These are phyloP conservation scores for Ammospiza nelsoni DNA, from an alignment of 2,113 vertebrate species.

Conservation along the genomic window DNA sequence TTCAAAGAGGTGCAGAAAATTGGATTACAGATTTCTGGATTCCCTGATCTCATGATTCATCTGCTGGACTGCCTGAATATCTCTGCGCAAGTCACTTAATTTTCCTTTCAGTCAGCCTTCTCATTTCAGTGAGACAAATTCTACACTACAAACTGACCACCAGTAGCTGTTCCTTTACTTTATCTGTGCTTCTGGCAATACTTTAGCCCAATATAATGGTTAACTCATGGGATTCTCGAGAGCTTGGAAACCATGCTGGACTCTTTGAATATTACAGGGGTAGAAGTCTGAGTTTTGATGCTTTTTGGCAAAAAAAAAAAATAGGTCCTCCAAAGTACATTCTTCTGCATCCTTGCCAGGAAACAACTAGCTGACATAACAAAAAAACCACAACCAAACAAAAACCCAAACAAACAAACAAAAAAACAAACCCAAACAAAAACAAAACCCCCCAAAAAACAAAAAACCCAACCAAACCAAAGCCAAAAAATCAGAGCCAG, in stretches of 20 bases:
- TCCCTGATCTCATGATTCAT: constrained; percentile 9
- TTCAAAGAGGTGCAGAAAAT: not conserved
- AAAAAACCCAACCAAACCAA: not conserved
- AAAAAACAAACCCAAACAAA: not conserved
- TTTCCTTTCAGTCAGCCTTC: not conserved
- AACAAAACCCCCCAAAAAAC: not conserved
- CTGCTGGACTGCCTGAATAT: not conserved
- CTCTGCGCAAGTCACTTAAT: not conserved
- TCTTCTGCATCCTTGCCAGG: not conserved
- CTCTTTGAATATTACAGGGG: not conserved
- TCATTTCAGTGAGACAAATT: not conserved
- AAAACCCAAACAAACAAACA: not conserved
- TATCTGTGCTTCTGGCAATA: not conserved
- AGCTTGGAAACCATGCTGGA: not conserved
- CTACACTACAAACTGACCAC: not conserved
- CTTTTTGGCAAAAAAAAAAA: not conserved
- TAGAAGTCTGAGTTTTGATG: not conserved
- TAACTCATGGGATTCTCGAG: not conserved
- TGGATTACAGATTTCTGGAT: constrained; percentile 21
- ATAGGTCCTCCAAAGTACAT: not conserved
- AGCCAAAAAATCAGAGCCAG: not conserved
- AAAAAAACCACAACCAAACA: not conserved
- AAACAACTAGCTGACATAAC: not conserved
- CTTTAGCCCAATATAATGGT: not conserved
- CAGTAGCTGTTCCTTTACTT: not conserved